Percentiles rank a stretch among this genome's conserved stretches.
Evolutionary conservation across 1,140 invertebrate species (phyloP).

Genomic region (Rhynchophorus ferrugineus): DNA sequence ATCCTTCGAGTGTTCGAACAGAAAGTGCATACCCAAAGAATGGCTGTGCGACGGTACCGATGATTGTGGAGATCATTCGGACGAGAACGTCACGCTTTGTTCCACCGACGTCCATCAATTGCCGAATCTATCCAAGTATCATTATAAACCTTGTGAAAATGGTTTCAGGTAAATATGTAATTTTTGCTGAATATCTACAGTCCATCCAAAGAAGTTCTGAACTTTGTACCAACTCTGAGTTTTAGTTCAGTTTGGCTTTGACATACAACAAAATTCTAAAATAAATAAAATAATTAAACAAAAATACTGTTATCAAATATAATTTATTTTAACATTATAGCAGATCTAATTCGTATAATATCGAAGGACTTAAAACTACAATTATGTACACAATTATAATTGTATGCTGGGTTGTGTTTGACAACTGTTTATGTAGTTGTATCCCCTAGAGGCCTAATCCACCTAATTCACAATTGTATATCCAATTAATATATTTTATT

Average conservation of each 20-base stretch:
- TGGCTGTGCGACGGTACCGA: constrained; percentile 61
- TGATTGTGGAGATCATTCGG: constrained; percentile 60
- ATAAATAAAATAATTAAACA: too few species aligned
- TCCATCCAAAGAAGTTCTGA: neutral
- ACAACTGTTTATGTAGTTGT: neutral
- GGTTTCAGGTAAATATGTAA: constrained; percentile 51
- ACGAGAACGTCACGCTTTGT: constrained; percentile 51
- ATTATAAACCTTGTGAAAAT: constrained; percentile 38
- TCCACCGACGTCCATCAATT: constrained; percentile 4
- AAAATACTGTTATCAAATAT: too few species aligned
- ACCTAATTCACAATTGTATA: too few species aligned
- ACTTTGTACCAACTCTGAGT: too few species aligned
- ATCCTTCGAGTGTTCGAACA: constrained; percentile 49
- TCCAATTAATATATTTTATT: too few species aligned
- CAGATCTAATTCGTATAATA: too few species aligned
- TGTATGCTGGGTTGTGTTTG: neutral
- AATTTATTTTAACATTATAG: too few species aligned
- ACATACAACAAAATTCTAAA: too few species aligned
- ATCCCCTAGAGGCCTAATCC: too few species aligned
- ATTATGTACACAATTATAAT: too few species aligned
- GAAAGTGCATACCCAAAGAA: constrained; percentile 47
- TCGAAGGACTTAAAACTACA: too few species aligned
- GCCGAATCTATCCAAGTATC: neutral
- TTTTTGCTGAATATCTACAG: neutral
- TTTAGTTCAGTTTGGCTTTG: too few species aligned